Evolutionary conservation across 2,797 vertebrate species (phyloP).

Genomic region (Microtus agrestis): DNA sequence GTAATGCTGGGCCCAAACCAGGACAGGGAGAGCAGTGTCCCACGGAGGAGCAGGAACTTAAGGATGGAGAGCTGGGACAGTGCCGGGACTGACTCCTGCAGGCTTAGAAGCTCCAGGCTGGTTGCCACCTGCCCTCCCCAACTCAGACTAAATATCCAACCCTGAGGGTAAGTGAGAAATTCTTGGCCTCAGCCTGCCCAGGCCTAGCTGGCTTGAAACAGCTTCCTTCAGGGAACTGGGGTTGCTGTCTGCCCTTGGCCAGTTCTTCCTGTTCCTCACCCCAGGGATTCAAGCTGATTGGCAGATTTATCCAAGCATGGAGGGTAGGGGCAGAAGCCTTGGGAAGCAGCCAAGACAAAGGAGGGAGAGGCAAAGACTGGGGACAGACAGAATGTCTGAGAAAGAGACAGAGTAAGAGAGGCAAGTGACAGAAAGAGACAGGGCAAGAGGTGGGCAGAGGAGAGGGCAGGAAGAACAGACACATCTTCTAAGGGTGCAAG

Average conservation of each 20-base stretch:
- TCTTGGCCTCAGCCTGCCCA: conserved; percentile 76
- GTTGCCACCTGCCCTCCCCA: conserved; percentile 79
- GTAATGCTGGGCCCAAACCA: neutral
- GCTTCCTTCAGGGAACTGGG: conserved; percentile 70
- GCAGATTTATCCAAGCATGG: conserved; percentile 72
- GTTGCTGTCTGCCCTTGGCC: conserved; percentile 74
- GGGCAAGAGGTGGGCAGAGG: neutral
- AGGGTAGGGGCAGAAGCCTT: conserved; percentile 75
- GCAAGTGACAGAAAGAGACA: neutral
- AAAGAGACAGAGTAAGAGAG: neutral
- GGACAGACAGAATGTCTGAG: conserved; percentile 65
- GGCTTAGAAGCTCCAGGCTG: conserved; percentile 71
- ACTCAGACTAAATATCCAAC: conserved; percentile 82
- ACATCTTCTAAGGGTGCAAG: neutral
- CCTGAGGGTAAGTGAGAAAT: conserved; percentile 80
- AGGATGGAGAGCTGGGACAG: neutral
- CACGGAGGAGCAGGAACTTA: neutral
- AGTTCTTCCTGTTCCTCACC: conserved; percentile 77
- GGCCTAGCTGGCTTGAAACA: conserved; percentile 74
- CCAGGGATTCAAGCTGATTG: conserved; percentile 68
- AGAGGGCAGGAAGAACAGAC: neutral
- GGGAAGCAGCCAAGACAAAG: conserved; percentile 65
- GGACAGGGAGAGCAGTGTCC: neutral
- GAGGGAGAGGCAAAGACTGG: conserved; percentile 5
- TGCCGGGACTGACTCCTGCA: neutral